Evolutionary conservation across 2,113 vertebrate genomes (phyloP).

Genomic region (Semicossyphus pulcher): DNA sequence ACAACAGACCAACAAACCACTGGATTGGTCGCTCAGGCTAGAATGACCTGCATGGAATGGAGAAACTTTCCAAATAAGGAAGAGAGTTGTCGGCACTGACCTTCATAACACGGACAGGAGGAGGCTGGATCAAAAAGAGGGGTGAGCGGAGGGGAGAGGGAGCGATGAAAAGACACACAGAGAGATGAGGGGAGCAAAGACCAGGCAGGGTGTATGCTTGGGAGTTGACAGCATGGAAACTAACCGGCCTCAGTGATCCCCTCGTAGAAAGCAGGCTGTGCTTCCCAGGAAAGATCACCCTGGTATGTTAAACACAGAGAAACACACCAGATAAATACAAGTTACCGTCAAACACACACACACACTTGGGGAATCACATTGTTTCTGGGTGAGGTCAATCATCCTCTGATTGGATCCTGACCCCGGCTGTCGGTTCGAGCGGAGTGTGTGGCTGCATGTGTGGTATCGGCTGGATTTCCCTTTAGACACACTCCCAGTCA

Average conservation of each 20-base stretch:
- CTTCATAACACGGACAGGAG: constrained; percentile 85
- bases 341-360: constrained; percentile 18
- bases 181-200: constrained; percentile 44
- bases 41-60: constrained; percentile 88
- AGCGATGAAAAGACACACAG: constrained; percentile 28
- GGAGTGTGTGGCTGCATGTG: constrained; percentile 28
- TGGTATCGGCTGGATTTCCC: constrained; percentile 15
- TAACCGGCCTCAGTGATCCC: constrained; percentile 59
- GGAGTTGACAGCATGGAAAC: constrained; percentile 80
- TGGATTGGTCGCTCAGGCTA: constrained; percentile 83
- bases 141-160: constrained; percentile 15
- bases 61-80: constrained; percentile 95
- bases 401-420: constrained; percentile 49
- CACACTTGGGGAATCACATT: constrained; percentile 59
- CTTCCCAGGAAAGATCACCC: constrained; percentile 51
- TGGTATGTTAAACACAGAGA: constrained; percentile 62
- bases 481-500: constrained; percentile 24
- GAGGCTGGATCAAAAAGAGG: constrained; percentile 17
- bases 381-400: constrained; percentile 74
- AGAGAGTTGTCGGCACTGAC: constrained; percentile 80
- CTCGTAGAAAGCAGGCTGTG: constrained; percentile 51
- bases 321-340: constrained; percentile 54
- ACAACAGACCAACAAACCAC: constrained; percentile 74
- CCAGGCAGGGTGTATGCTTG: constrained; percentile 26
- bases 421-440: not conserved